Conservation (phyloP, 2,888 invertebrate species). For the Syritta pipiens region DNA sequence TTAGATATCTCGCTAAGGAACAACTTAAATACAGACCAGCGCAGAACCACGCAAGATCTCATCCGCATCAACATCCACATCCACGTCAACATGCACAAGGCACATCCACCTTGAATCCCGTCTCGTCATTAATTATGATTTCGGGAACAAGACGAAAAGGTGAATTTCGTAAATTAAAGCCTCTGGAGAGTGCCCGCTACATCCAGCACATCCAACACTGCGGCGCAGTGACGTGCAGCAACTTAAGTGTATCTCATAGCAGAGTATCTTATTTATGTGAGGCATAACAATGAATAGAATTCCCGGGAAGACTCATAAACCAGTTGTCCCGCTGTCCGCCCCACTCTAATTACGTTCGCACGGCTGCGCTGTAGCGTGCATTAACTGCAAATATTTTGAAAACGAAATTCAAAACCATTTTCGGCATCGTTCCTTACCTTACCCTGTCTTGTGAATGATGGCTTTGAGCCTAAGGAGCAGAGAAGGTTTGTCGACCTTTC, state of each 20-base stretch:
- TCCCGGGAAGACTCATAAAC: slow-evolving; percentile 15
- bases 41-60: no score
- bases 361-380: slow-evolving; percentile 27
- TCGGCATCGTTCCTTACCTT: no score
- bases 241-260: slow-evolving; percentile 31
- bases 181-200: slow-evolving; percentile 8
- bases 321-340: neutral
- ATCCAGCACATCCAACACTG: neutral
- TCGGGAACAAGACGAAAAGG: slow-evolving; percentile 49
- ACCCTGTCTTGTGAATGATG: slow-evolving; percentile 17
- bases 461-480: slow-evolving; percentile 36
- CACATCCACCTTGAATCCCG: slow-evolving; percentile 7
- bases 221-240: slow-evolving; percentile 18
- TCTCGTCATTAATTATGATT: slow-evolving; percentile 56
- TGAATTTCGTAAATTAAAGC: slow-evolving; percentile 45
- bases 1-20: slow-evolving; percentile 47
- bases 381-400: slow-evolving; percentile 49
- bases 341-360: slow-evolving; percentile 18
- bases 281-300: slow-evolving; percentile 40
- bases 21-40: slow-evolving; percentile 33
- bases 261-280: slow-evolving; percentile 41
- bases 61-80: no score
- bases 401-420: slow-evolving; percentile 52
- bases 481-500: slow-evolving; percentile 50
- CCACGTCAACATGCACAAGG: no score